Conservation (phyloP, 1,140 invertebrate genomes). For the Belonocnema kinseyi region DNA sequence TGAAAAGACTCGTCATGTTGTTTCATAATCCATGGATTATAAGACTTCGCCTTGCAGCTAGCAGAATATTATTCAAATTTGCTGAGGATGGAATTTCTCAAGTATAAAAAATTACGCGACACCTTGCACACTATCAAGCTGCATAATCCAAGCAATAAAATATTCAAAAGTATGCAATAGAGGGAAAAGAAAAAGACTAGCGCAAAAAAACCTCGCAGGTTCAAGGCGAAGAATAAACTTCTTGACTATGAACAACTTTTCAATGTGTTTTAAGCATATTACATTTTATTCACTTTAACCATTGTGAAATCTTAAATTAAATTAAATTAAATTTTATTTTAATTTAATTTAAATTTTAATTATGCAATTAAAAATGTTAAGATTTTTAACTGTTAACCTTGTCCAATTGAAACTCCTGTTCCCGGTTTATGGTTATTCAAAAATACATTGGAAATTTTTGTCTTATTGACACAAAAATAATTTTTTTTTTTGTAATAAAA, state of each 20-base stretch:
- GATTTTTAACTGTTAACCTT: no score
- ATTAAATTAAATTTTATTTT: no score
- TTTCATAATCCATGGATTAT: conserved; percentile 27
- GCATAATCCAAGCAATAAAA: neutral
- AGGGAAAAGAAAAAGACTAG: neutral
- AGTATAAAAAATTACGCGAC: neutral
- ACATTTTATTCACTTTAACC: no score
- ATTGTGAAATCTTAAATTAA: neutral
- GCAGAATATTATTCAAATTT: conserved; percentile 28
- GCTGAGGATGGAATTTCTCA: conserved; percentile 23
- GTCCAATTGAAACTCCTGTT: no score
- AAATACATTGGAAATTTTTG: no score
- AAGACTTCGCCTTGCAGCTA: conserved; percentile 28
- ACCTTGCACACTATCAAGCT: conserved; percentile 21
- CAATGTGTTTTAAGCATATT: neutral
- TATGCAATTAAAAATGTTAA: no score
- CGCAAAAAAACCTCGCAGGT: neutral
- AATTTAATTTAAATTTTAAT: no score
- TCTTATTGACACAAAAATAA: no score
- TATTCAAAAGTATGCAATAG: neutral
- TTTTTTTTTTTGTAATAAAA: no score
- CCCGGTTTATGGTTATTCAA: no score
- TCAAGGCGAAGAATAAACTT: neutral
- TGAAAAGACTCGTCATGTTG: conserved; percentile 23
- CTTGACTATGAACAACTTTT: neutral